Conservation (phyloP, 2,113 vertebrate genomes). For the Bucco capensis region DNA sequence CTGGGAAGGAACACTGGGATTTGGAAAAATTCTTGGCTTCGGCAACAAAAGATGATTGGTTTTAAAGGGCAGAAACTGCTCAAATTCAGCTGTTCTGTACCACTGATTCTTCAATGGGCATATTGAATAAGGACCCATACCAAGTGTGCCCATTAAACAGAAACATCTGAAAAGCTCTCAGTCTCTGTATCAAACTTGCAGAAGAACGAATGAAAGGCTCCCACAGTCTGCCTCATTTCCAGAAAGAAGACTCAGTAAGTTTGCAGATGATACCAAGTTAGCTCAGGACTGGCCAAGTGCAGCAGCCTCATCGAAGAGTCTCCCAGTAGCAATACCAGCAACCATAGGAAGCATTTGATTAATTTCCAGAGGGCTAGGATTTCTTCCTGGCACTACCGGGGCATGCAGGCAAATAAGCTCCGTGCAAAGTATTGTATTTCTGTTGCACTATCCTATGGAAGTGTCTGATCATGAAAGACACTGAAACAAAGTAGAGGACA, state of each 20-base stretch:
- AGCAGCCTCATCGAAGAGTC: neutral
- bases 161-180: neutral
- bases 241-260: neutral
- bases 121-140: neutral
- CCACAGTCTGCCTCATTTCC: neutral
- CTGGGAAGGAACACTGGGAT: neutral
- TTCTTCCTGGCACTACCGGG: neutral
- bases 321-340: neutral
- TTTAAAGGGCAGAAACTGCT: neutral
- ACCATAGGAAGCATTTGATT: neutral
- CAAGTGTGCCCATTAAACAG: neutral
- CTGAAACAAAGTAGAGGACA: accelerated
- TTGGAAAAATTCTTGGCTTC: neutral
- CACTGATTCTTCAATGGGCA: neutral
- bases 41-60: neutral
- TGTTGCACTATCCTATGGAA: neutral
- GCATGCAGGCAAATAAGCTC: accelerated
- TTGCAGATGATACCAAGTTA: too few relatives aligned
- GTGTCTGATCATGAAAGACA: neutral
- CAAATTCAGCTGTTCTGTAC: neutral
- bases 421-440: accelerated
- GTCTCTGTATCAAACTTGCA: neutral
- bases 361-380: neutral
- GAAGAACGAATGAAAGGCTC: neutral
- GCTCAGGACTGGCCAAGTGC: accelerated